These are phyloP conservation scores for Pomatostomus ruficeps DNA, from an alignment of 2,113 vertebrate species.

Conservation along the genomic window DNA sequence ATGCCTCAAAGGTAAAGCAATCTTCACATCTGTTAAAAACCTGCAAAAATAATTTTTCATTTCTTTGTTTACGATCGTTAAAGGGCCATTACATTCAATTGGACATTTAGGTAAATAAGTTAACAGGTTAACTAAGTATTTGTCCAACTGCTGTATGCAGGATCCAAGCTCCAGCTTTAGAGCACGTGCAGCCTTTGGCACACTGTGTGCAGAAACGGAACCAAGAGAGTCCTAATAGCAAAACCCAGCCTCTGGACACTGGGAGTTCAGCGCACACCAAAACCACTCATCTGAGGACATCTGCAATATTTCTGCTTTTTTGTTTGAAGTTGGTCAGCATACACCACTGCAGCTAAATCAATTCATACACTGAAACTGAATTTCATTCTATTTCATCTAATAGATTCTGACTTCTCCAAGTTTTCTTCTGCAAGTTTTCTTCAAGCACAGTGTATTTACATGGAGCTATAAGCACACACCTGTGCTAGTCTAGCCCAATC, in stretches of 20 bases:
- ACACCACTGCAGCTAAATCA: not conserved
- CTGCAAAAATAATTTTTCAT: not conserved
- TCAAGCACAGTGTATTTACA: not conserved
- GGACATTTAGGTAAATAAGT: not conserved
- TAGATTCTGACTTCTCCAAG: not conserved
- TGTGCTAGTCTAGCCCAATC: not conserved
- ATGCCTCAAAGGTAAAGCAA: not conserved
- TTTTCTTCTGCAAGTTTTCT: not conserved
- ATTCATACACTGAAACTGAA: not conserved
- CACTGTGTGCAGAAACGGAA: accelerated
- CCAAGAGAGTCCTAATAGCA: not conserved
- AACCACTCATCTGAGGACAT: not conserved
- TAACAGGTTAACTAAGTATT: not conserved
- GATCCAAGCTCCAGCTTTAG: not conserved
- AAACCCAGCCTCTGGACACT: not conserved
- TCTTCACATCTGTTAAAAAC: not conserved
- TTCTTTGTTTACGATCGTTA: not conserved
- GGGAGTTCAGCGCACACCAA: not conserved
- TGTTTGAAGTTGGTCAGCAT: not conserved
- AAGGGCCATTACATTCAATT: not conserved
- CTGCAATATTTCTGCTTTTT: not conserved
- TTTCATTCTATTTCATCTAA: not conserved
- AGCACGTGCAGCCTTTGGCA: not conserved
- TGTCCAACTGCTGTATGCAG: not conserved
- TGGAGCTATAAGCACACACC: not conserved